Evolutionary conservation across 2,113 vertebrate species (phyloP), one percentile per base, ranked within the genome.

Genomic region (Rafetus swinhoei): DNA sequence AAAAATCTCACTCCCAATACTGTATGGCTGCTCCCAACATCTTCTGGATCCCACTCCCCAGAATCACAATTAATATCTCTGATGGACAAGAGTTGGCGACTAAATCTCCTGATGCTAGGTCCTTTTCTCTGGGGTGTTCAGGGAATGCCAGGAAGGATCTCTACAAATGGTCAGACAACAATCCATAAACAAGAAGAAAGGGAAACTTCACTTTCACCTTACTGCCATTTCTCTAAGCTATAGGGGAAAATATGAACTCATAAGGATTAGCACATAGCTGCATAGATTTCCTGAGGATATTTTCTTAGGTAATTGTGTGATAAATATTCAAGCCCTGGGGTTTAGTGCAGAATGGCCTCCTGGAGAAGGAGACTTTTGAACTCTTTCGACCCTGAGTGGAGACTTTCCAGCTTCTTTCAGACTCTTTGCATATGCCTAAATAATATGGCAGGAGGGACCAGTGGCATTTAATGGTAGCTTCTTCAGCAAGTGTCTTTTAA

Each of bases 361-460:
- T 6, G 0, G 2, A 3, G 27, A 85, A 80, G 59, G 53, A 12
- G 7, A 1, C 4, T 22, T 24, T 35, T 74, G 9, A 4, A 9
- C 1, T 85, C 59, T 2, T 6, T 59, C 2, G 83, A 88, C 25
- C 4, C 16, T 72, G n/a, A 21, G 4, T 72, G 65, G 9, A 32
- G 16, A 69, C 32, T 35, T 72, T 72, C n/a, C 65, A 62, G 29
- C 13, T 29, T 25, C 27, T 81, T 2, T 2, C 24, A 83, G 9
- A 18, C 35, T 35, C 10, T 3, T 45, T 62, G 15, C 80, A 87
- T 57, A 25, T 35, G 74, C 72, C 55, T 35, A 18, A 3, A 79
- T 4, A 1, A 27, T 59, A 21, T 29, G 6, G 45, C 25, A 52
- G 1, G 57, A 25, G 25, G 1, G 1, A 22, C 14, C 80, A 35